These are phyloP conservation scores for Microvelia longipes DNA, from an alignment of 1,140 invertebrate species.

Conservation along the genomic window DNA sequence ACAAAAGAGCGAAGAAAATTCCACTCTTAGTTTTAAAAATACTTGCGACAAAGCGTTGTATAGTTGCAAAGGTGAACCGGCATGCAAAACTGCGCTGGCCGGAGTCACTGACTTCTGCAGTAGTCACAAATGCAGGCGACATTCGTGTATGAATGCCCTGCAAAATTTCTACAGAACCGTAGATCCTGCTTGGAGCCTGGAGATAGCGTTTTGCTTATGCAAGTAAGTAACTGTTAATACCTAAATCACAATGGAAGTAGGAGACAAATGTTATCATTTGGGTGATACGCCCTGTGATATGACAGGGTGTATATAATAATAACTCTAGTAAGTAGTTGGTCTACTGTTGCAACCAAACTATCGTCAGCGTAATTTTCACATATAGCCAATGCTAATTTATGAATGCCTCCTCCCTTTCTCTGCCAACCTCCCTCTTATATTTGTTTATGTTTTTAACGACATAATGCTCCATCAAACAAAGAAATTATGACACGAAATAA, in stretches of 20 bases:
- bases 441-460: too few relatives aligned
- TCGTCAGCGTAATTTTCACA: too few relatives aligned
- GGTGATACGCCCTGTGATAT: too few relatives aligned
- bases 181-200: constrained; percentile 59
- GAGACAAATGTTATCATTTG: too few relatives aligned
- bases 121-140: constrained; percentile 52
- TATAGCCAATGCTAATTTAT: too few relatives aligned
- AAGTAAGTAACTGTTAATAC: constrained; percentile 47
- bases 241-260: neutral
- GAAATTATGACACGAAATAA: too few relatives aligned
- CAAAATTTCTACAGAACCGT: constrained; percentile 67
- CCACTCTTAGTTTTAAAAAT: constrained; percentile 39
- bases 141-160: constrained; percentile 74
- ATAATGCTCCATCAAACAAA: too few relatives aligned
- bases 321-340: too few relatives aligned
- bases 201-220: constrained; percentile 83
- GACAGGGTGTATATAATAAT: too few relatives aligned
- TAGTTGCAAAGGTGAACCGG: constrained; percentile 55
- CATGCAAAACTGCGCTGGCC: constrained; percentile 55
- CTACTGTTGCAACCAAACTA: too few relatives aligned
- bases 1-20: constrained; percentile 17
- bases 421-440: too few relatives aligned
- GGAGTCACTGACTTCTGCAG: constrained; percentile 68
- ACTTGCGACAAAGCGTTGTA: constrained; percentile 61
- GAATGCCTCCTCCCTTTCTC: too few relatives aligned